A percentile compares a stretch with the other conserved stretches of the same genome.
Conservation (phyloP, 2,797 vertebrate species). For the Yasuhikotakia modesta region DNA sequence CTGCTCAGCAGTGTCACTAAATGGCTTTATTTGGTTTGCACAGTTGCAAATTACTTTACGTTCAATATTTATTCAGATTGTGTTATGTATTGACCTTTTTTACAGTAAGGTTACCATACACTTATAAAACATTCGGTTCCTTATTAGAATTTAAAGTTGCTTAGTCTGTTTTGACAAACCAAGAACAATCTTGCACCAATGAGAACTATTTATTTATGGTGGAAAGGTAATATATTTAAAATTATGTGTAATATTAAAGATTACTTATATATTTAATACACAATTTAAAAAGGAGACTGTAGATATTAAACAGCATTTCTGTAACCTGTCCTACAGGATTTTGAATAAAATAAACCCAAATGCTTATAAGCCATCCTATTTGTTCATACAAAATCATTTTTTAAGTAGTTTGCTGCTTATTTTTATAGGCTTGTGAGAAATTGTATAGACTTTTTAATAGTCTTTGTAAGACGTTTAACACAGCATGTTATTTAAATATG, state of each 20-base stretch:
- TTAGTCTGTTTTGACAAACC: constrained; percentile 24
- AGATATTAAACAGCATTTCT: constrained; percentile 34
- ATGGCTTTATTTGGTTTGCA: constrained; percentile 20
- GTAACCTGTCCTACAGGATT: constrained; percentile 33
- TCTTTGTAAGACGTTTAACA: background rate
- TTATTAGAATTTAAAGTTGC: constrained; percentile 19
- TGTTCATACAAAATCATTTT: background rate
- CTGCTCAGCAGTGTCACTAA: constrained; percentile 43
- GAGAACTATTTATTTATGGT: constrained; percentile 39
- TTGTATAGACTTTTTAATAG: background rate
- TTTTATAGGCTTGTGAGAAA: background rate
- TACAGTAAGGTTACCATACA: constrained; percentile 7
- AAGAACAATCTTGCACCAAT: constrained; percentile 34
- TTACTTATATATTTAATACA: constrained; percentile 48
- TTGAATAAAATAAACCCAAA: constrained; percentile 40
- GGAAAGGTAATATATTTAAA: constrained; percentile 33
- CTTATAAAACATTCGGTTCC: constrained; percentile 2
- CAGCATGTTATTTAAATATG: background rate
- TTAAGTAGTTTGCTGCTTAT: background rate
- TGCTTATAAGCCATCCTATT: background rate
- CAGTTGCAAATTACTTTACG: constrained; percentile 31
- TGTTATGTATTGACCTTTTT: constrained; percentile 50
- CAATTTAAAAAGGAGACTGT: constrained; percentile 17
- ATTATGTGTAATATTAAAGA: constrained; percentile 24
- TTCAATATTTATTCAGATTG: constrained; percentile 31